Base-by-base conservation (phyloP, 1,140 invertebrate species). In the Pectinophora gossypiella region DNA sequence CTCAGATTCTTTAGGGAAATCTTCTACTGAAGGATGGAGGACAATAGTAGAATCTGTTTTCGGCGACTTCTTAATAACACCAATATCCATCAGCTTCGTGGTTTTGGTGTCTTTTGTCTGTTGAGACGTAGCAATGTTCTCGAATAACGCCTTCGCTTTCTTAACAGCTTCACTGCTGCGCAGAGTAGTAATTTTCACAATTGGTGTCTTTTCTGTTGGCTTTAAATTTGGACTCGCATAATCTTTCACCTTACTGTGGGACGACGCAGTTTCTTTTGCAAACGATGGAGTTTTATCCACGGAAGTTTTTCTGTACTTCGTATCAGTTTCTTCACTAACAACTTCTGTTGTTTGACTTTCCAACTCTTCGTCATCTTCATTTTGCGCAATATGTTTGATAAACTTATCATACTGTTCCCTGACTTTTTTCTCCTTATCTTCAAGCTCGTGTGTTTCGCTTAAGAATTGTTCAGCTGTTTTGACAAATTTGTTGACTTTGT, bases 131-230 rank as follows among this genome's bases (percentile, higher is more conserved):
- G 90, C 90, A 61, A 90, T 90, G 38, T 89, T 90, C 82, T 93
- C 92, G 81, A 93, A 93, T 12, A 93, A 66, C 22, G 88, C 89
- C 76, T 91, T 92, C 0, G 91, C 91, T 73, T 91, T 92, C 49
- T 89, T 89, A 0, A 93, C 91, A 32, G 89, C 89, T 59, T 91
- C 90, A 20, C 87, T 91, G 57, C 89, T 91, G 23, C 87, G 87
- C 22, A 90, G 63, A 18, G 75, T 80, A 45, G 84, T 84, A 48
- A 82, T 86, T 67, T 83, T 87, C 12, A 74, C 61, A 19, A 64
- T 49, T 7, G 76, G 59, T 16, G 59, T 48, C 61, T 70, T 76
- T 44, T 82, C 78, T 16, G 45, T 15, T 13, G 68, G 38, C 55
- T 72, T 80, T 7, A 47, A 12, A 35, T 61, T 68, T 10, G 66